Base-by-base conservation (phyloP, 2,888 invertebrate genomes). In the Oscheius sp. region DNA sequence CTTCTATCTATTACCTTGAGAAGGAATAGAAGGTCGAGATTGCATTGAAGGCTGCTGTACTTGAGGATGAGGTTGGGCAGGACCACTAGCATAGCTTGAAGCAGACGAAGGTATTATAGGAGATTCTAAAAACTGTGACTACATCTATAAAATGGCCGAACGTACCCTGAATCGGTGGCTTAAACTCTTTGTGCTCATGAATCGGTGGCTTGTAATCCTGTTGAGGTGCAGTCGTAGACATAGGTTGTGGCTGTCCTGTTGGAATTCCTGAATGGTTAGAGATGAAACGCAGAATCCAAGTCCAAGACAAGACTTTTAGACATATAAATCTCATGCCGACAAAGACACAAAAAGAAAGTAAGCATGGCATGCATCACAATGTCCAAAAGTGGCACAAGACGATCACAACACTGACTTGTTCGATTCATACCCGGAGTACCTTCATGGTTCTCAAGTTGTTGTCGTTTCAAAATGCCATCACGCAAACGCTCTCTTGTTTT, bases 321-420 rank as follows among this genome's bases (percentile, higher is more conserved):
- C 63, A 47, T 9, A 42, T 42, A 42, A 42, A 42, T 42, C 35
- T 42, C 62, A 63, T 63, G 63, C 63, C 63, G 21, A 55, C 55
- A 35, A 68, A 37, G 7, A 9, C 29, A 68, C 68, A 53, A 53
- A 60, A 68, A 55, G 42, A 21, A 9, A 42, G 47, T 21, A 48
- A 50, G 50, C 42, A 3, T 42, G 29, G n/a, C 68, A 68, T 68
- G 68, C 68, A 68, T 21, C 32, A 60, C n/a, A 51, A 51, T 50
- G 32, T 48, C 13, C 13, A 42, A 48, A 29, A 35, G 35, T 35
- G 60, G 21, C n/a, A n/a, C 7, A 13, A 55, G 51, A 53, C 53
- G 51, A 53, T 21, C 55, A 68, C 68, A 68, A 68, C 68, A 68
- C 68, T 68, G 68, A 68, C 68, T 68, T 65, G 65, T 33, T 55